These are phyloP conservation scores for Emydoidea blandingii DNA, from an alignment of 2,797 vertebrate genomes.

Conservation along the genomic window DNA sequence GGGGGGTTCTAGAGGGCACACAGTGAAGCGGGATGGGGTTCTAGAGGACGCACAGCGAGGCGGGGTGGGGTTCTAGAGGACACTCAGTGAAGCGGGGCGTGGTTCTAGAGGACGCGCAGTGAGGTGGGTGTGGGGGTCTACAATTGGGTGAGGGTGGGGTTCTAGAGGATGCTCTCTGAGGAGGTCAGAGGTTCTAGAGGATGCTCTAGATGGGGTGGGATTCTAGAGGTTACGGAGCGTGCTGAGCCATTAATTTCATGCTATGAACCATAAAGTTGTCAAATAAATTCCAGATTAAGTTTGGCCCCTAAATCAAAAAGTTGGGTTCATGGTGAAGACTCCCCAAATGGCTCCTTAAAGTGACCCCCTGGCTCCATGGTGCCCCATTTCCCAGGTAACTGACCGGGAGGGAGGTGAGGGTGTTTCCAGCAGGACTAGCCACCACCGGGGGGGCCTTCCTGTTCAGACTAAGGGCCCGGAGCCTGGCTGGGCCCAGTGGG, in stretches of 20 bases:
- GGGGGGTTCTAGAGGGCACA: fast-evolving
- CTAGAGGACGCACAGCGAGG: background rate
- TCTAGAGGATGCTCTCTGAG: background rate
- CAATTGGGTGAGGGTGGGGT: no score
- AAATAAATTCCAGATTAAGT: background rate
- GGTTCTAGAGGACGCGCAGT: background rate
- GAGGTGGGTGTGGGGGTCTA: fast-evolving
- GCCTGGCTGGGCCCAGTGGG: background rate
- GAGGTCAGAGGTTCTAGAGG: background rate
- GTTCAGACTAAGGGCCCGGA: background rate
- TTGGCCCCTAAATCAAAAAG: background rate
- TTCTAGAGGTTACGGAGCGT: background rate
- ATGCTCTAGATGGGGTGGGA: background rate
- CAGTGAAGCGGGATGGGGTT: no score
- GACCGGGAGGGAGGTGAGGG: background rate
- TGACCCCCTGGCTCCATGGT: background rate
- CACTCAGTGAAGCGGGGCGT: fast-evolving
- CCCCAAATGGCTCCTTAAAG: background rate
- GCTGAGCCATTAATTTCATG: background rate
- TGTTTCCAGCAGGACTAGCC: background rate
- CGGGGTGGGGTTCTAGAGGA: background rate
- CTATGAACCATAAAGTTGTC: background rate
- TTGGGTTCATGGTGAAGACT: background rate
- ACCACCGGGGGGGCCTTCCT: background rate
- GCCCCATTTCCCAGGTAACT: background rate